phyloP scores from a whole-genome alignment of 1,140 invertebrate species.

The Phocides pigmalion region DNA sequence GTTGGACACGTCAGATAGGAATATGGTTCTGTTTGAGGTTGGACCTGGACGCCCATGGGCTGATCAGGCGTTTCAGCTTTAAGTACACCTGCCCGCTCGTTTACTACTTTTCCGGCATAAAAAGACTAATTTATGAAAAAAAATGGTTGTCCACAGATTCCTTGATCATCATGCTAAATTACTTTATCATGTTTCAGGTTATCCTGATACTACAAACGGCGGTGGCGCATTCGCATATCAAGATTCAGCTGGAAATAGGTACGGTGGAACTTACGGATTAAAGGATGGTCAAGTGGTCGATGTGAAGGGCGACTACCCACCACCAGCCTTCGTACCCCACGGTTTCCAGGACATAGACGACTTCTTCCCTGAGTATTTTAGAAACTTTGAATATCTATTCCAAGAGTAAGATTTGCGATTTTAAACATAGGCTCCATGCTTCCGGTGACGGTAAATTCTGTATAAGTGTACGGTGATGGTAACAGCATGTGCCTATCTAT shows the following conservation, averaged over 20 bases:
- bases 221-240: constrained; percentile 65
- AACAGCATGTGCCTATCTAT: no score
- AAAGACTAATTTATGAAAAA: no score
- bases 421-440: constrained; percentile 39
- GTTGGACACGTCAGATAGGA: no score
- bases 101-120: no score
- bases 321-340: constrained; percentile 21
- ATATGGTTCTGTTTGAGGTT: no score
- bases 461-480: no score
- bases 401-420: constrained; percentile 62
- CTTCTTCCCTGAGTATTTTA: constrained; percentile 63
- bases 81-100: no score
- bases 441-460: constrained; percentile 60
- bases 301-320: constrained; percentile 36
- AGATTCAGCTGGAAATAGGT: constrained; percentile 72
- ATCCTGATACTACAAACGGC: constrained; percentile 45
- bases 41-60: no score
- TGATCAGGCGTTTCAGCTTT: no score
- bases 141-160: no score
- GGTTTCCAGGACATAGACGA: constrained; percentile 44
- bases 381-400: constrained; percentile 59
- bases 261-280: constrained; percentile 69
- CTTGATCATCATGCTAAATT: no score
- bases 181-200: constrained; percentile 37
- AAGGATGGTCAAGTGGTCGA: constrained; percentile 44